Conservation (phyloP, 2,113 vertebrate species). For the Ciconia stormi region DNA sequence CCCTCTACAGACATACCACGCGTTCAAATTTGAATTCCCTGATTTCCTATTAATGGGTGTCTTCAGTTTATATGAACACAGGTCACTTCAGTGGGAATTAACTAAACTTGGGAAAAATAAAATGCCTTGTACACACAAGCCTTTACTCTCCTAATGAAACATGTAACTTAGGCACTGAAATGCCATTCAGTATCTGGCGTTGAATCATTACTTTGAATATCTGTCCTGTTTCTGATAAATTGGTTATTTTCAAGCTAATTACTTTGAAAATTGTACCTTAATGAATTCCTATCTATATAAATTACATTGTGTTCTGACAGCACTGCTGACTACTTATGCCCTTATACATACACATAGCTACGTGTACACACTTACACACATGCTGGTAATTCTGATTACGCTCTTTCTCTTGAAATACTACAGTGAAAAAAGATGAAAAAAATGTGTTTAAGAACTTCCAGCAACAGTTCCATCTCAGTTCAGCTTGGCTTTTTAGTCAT, state of each 20-base stretch:
- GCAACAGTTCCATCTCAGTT: not conserved
- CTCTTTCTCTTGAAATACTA: not conserved
- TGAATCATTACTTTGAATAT: not conserved
- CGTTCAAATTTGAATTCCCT: not conserved
- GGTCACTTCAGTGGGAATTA: not conserved
- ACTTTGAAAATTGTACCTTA: constrained; percentile 1
- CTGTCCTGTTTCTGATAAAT: not conserved
- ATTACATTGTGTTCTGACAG: not conserved
- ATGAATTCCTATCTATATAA: constrained; percentile 1
- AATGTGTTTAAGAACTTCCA: not conserved
- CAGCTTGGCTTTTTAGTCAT: not conserved
- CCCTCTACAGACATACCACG: not conserved
- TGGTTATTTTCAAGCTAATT: constrained; percentile 9
- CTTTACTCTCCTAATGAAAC: not conserved
- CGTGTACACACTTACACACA: not conserved
- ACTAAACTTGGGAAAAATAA: not conserved
- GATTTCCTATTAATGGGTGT: not conserved
- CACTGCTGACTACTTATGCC: not conserved
- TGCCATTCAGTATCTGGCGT: not conserved
- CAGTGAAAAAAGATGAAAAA: not conserved
- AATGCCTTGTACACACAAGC: not conserved
- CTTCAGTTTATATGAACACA: not conserved
- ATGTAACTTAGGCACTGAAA: not conserved
- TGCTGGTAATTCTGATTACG: not conserved
- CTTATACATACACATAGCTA: not conserved